Evolutionary conservation across 2,797 vertebrate genomes (phyloP).

Genomic region (Eleutherodactylus coqui): DNA sequence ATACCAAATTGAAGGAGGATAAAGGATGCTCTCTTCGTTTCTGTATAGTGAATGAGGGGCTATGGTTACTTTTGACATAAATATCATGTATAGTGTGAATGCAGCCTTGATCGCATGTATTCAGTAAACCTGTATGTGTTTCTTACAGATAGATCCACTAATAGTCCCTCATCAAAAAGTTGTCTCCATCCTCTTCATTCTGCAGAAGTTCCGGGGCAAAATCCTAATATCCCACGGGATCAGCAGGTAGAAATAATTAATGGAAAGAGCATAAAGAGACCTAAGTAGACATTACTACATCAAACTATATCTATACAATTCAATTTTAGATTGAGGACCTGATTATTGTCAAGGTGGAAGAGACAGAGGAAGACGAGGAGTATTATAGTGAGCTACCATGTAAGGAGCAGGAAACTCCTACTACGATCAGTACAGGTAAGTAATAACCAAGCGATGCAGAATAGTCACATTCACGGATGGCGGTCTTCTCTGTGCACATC

Average conservation of each 20-base stretch:
- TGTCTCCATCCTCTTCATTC: background rate
- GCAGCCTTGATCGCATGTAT: background rate
- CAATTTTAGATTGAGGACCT: background rate
- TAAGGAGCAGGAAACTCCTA: background rate
- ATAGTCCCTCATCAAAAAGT: background rate
- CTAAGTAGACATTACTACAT: background rate
- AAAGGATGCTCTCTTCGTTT: too few species aligned
- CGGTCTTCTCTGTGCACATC: background rate
- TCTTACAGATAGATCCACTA: background rate
- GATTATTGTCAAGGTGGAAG: conserved; percentile 11
- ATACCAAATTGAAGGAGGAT: too few species aligned
- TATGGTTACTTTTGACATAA: too few species aligned
- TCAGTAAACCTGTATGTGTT: background rate
- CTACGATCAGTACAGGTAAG: background rate
- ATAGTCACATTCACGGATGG: background rate
- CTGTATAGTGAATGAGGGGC: too few species aligned
- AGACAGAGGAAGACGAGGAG: conserved; percentile 17
- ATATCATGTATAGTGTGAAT: too few species aligned
- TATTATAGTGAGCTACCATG: background rate
- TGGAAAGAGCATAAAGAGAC: background rate
- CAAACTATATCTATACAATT: background rate
- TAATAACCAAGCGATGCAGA: background rate
- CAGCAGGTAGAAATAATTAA: conserved; percentile 9
- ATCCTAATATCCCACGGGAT: background rate
- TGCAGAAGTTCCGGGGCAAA: background rate